Conservation (phyloP, 37 sponge, comb jelly and placozoan species). For the Halichondria panicea region DNA sequence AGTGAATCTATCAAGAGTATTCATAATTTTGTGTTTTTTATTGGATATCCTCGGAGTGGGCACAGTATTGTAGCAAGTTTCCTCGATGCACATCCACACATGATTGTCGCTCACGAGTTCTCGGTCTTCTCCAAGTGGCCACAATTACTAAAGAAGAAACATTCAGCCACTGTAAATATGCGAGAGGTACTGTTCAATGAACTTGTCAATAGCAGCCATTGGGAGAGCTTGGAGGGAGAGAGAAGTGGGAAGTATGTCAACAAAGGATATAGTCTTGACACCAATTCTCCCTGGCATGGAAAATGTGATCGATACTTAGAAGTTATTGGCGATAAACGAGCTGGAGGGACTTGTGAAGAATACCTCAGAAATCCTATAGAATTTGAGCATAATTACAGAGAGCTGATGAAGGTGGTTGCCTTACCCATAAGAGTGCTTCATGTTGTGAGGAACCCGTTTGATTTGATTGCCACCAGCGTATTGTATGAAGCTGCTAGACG, state of each 20-base stretch:
- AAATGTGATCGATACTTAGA: slow-evolving; percentile 5
- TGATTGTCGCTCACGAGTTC: slow-evolving; percentile 10
- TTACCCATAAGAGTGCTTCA: slow-evolving; percentile 7
- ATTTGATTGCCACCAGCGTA: slow-evolving; percentile 32
- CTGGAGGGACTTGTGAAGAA: background rate
- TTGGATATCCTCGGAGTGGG: slow-evolving; percentile 35
- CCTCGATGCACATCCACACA: slow-evolving; percentile 35
- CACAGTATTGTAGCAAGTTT: slow-evolving; percentile 39
- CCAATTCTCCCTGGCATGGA: slow-evolving; percentile 16
- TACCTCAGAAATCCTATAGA: background rate
- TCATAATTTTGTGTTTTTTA: slow-evolving; percentile 29
- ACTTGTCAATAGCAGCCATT: background rate
- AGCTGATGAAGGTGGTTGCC: background rate
- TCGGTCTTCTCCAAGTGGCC: background rate
- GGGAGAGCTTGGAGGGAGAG: background rate
- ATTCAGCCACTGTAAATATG: background rate
- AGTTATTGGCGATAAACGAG: slow-evolving; percentile 53
- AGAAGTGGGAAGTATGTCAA: background rate
- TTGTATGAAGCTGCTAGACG: background rate
- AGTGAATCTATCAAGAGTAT: slow-evolving; percentile 27
- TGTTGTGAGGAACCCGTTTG: slow-evolving; percentile 51
- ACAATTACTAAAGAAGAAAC: background rate
- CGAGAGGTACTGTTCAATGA: slow-evolving; percentile 13
- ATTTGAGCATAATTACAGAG: slow-evolving; percentile 2
- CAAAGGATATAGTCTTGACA: slow-evolving; percentile 24